Base-by-base conservation (phyloP, 2,888 invertebrate genomes). In the Andrena bucephala region DNA sequence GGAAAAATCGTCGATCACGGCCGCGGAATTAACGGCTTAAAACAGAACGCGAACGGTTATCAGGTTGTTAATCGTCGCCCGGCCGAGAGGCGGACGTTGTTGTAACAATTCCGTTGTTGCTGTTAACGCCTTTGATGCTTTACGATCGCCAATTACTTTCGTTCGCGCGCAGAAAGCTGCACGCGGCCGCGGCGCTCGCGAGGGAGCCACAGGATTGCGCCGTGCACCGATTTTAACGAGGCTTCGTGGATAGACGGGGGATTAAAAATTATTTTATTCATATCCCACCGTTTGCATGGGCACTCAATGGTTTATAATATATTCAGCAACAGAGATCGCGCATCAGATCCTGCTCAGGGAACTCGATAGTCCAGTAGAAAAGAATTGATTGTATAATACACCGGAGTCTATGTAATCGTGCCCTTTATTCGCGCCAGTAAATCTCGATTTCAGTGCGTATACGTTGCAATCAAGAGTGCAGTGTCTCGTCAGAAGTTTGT, bases 121-220 rank as follows among this genome's bases (percentile, higher is more conserved):
- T 88, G 89, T 92, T 91, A 89, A 90, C 92, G 83, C 90, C 91
- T 91, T 86, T 83, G 85, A 89, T 90, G 85, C 87, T 92, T 92
- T 92, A 92, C 90, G 92, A 92, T 91, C 89, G 84, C 85, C 92
- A 92, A 92, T 92, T 91, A 92, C 88, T 83, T 77, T 29, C 57
- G 75, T 66, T 13, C 54, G 52, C 20, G 71, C 62, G 33, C 54
- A 33, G 62, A 59, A 69, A 70, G 42, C 13, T 76, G 57, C 65
- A 66, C 29, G 50, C 50, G 48, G 33, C 8, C 62, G 7, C 33
- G n/a, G 5, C 63, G 5, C 42, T 70, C 54, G 33, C 33, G 13
- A n/a, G 13, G 50, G 54, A 4, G 4, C 10, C 42, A 0, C 42
- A 0, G 57, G 10, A 57, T 4, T 4, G 57, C 24, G 27, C 4